phyloP scores from a whole-genome alignment of 64 coral and sea anemone species.

The Acropora tenuis region DNA sequence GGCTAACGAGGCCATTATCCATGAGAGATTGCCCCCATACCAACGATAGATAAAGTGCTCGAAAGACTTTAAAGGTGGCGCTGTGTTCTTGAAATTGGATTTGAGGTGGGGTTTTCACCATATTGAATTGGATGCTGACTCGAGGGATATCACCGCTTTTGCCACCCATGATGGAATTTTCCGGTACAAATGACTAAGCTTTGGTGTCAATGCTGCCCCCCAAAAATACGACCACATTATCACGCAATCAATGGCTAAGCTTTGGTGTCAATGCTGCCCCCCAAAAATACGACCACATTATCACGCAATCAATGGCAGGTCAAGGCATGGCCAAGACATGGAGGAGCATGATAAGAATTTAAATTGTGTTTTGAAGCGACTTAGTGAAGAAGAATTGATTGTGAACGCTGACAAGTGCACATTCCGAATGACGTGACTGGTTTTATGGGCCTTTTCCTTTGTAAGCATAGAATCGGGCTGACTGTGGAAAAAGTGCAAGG shows the following conservation, averaged over 20 bases:
- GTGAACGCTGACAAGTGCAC: slow-evolving; percentile 30
- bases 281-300: slow-evolving; percentile 24
- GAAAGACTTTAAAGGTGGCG: too few species aligned
- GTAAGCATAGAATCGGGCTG: slow-evolving; percentile 5
- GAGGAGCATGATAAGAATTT: slow-evolving; percentile 31
- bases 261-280: slow-evolving; percentile 6
- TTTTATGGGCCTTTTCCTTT: slow-evolving; percentile 27
- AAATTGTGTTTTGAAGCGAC: slow-evolving; percentile 3
- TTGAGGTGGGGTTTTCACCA: slow-evolving; percentile 17
- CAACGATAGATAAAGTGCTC: too few species aligned
- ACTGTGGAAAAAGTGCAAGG: slow-evolving; percentile 34
- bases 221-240: slow-evolving; percentile 25
- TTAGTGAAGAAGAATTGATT: slow-evolving; percentile 9
- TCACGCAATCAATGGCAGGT: slow-evolving; percentile 7
- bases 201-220: slow-evolving; percentile 31
- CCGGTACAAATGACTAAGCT: slow-evolving; percentile 23
- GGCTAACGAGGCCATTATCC: too few species aligned
- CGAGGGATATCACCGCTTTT: slow-evolving; percentile 31
- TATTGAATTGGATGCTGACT: slow-evolving; percentile 17
- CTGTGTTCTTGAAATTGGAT: not conserved
- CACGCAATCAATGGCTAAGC: slow-evolving; percentile 1
- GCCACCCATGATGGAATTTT: slow-evolving; percentile 27
- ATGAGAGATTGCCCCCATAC: too few species aligned
- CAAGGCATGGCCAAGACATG: not conserved
- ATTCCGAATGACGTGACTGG: slow-evolving; percentile 28